Conservation (phyloP, 2,113 vertebrate genomes). For the Boulengeromyrus knoepffleri region DNA sequence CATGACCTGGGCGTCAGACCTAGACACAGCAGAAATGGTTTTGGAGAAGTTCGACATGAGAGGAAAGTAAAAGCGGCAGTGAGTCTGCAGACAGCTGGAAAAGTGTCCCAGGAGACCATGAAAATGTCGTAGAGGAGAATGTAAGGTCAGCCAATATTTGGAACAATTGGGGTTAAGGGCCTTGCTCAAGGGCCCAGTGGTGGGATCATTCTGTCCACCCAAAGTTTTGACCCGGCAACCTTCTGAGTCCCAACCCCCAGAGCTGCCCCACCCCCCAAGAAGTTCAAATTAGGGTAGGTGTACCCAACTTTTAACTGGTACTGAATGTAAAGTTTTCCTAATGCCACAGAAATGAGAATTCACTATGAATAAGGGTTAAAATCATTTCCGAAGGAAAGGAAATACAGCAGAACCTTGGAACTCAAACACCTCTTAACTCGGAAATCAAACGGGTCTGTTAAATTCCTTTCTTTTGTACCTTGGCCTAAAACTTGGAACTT, state of each 20-base stretch:
- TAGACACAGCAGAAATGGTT: neutral
- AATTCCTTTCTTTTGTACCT: too few species aligned
- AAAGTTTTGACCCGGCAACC: neutral
- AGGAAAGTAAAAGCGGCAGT: neutral
- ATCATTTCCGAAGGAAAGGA: neutral
- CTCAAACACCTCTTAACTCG: too few species aligned
- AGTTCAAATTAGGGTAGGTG: neutral
- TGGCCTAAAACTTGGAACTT: too few species aligned
- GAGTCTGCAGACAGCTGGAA: neutral
- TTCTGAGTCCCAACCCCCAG: neutral
- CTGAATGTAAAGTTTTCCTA: neutral
- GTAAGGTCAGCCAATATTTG: neutral
- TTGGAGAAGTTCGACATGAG: neutral
- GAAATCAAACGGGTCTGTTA: too few species aligned
- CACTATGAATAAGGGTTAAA: neutral
- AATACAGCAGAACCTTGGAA: neutral
- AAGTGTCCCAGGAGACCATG: neutral
- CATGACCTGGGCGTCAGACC: neutral
- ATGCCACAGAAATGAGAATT: neutral
- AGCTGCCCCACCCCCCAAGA: neutral
- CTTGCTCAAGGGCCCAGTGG: neutral
- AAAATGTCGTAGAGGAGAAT: neutral
- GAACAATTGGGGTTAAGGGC: neutral
- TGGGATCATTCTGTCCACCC: neutral
- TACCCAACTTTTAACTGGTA: neutral